Percentiles rank a stretch among this genome's conserved stretches.
Evolutionary conservation across 2,113 vertebrate genomes (phyloP).

Genomic region (Gnathochromis pfefferi): DNA sequence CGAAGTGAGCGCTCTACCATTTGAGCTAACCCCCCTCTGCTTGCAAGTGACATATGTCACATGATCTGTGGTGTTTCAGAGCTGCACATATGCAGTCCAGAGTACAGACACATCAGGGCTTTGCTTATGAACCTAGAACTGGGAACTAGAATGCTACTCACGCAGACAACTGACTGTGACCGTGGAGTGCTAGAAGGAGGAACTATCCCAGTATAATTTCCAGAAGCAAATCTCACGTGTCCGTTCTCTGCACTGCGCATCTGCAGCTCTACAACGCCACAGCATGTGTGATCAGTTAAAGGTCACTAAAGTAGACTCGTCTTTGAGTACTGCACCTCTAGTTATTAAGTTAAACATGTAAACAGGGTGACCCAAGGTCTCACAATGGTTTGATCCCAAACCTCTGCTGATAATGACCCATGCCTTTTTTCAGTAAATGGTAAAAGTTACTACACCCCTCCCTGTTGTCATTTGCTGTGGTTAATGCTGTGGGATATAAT

Average conservation of each 20-base stretch:
- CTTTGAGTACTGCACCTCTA: not conserved
- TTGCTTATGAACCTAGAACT: no score
- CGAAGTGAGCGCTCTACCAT: not conserved
- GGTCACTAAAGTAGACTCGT: no score
- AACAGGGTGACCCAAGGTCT: not conserved
- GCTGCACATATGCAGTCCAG: no score
- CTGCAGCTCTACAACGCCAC: no score
- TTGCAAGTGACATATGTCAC: no score
- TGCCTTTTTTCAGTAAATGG: not conserved
- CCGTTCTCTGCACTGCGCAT: no score
- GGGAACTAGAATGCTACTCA: rapidly evolving
- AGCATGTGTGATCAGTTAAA: not conserved
- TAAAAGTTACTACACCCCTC: not conserved
- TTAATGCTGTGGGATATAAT: not conserved
- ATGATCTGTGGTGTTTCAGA: no score
- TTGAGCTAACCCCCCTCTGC: not conserved
- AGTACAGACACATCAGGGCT: no score
- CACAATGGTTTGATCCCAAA: not conserved
- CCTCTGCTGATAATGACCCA: not conserved
- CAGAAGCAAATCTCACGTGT: not conserved
- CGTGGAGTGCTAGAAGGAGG: rapidly evolving
- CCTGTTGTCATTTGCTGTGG: not conserved
- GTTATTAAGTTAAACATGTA: not conserved
- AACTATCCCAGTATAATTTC: not conserved
- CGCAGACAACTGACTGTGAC: not conserved